Evolutionary conservation across 2,888 invertebrate genomes (phyloP), one percentile per base, ranked within the genome.

Genomic region (Acronicta leporina): DNA sequence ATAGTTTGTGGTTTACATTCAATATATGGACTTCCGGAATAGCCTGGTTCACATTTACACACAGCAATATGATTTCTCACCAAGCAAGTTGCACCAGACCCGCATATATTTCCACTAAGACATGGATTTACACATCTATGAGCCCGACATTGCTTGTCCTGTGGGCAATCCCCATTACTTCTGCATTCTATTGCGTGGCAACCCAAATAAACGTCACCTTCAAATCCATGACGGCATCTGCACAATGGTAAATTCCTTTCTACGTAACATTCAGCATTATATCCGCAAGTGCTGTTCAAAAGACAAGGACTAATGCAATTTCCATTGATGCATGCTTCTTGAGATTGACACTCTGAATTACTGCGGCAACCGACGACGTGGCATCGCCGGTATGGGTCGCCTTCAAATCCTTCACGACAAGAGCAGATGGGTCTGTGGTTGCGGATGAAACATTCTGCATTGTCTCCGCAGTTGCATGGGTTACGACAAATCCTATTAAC

Each of bases 341-440:
- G 96, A 5, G 96, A 96, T 73, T 96, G 96, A 85, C 98, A 98
- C 86, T 98, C 98, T 1, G 97, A 96, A 84, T 98, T 96, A 8
- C 96, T 95, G 65, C 97, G 96, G 85, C 98, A 98, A 42, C 98
- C 98, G 38, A 98, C 96, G 20, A 96, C 95, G 79, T 96, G 96
- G 85, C 98, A 98, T 49, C 95, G 95, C 35, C 96, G 95, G 83
- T 98, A 97, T 3, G 98, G 98, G 90, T 98, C 97, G 46, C 98
- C 98, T 83, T 97, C 97, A 83, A 95, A 97, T 35, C 98, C 98
- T 79, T 97, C 96, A 77, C 96, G 95, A 85, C 98, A 98, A 4
- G 97, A 97, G 87, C 98, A 98, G 40, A 97, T 96, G 2, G 98
- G 98, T 64, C 98, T 96, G 85, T 98, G 98, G 79, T 97, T 96